Conservation (phyloP, 1,140 invertebrate species). For the Cydia fagiglandana region DNA sequence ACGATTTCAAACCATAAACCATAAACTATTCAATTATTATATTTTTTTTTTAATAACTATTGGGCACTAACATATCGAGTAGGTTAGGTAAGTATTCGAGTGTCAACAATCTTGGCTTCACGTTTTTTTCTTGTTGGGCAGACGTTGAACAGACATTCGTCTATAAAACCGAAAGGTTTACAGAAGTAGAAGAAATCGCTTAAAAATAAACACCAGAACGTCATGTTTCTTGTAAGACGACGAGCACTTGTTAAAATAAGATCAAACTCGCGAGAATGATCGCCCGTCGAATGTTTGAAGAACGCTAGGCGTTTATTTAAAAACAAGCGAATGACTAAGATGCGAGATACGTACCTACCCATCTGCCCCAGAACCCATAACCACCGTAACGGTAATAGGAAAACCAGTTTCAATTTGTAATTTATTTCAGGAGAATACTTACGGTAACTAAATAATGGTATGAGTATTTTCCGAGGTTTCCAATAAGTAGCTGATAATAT, state of each 20-base stretch:
- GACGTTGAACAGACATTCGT: slow-evolving; percentile 30
- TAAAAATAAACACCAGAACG: slow-evolving; percentile 24
- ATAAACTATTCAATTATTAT: too few relatives aligned
- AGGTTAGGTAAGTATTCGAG: too few relatives aligned
- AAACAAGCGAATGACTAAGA: slow-evolving; percentile 13
- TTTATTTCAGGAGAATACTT: too few relatives aligned
- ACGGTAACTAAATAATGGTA: too few relatives aligned
- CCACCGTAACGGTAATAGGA: too few relatives aligned
- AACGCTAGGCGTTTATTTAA: not conserved
- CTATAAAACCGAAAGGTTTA: slow-evolving; percentile 22
- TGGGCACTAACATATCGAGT: too few relatives aligned
- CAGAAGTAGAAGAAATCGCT: slow-evolving; percentile 13
- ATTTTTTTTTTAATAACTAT: too few relatives aligned
- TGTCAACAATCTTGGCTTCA: too few relatives aligned
- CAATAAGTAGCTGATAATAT: too few relatives aligned
- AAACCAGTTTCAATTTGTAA: too few relatives aligned
- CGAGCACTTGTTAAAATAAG: slow-evolving; percentile 28
- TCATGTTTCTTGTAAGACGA: slow-evolving; percentile 27
- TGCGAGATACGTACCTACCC: not conserved
- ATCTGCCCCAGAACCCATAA: not conserved
- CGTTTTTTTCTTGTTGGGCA: not conserved
- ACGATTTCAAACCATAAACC: too few relatives aligned
- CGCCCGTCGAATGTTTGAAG: slow-evolving; percentile 5
- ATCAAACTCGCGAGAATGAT: slow-evolving; percentile 21
- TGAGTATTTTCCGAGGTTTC: too few relatives aligned